Base-by-base conservation (phyloP, 2,797 vertebrate species). In the Adelosebastes latens region DNA sequence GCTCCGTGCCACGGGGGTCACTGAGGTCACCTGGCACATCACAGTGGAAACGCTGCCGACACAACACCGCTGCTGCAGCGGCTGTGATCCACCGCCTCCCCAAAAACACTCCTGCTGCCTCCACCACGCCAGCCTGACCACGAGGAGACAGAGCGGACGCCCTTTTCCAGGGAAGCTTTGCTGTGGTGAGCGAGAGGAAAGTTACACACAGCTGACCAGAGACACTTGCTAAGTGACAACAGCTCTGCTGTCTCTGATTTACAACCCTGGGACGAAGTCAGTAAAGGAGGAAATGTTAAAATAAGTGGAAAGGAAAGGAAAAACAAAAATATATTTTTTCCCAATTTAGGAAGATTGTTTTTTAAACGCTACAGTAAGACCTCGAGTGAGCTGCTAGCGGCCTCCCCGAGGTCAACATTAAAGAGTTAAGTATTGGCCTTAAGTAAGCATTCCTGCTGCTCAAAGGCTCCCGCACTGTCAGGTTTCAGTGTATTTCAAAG, bases 21-120 rank as follows among this genome's bases (percentile, higher is more conserved):
- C 56, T 9, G 87, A 65, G 68, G 89, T 94, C 92, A 93, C 80
- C 86, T 93, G 93, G 92, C 89, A 81, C 79, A 88, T 88, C 63
- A 79, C 76, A 75, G 88, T 87, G 91, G 93, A 95, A 92, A 89
- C 66, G 76, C 84, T 75, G 76, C 63, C 31, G 86, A 87, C 87
- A 93, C 88, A 92, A 77, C 81, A 89, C 2, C 6, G 55, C 87
- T 85, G 83, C 84, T 81, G 34, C 79, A 93, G 85, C 83, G 89
- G 88, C 78, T 0, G 0, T 80, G 88, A 88, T 78, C 75, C 63
- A 42, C n/a, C 8, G 36, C 73, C 78, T 61, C 72, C 42, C 62
- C 31, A 16, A 84, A 88, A 81, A 79, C 53, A 68, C n/a, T 59
- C 55, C 70, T 16, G 49, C 75, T 52, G 64, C 73, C 65, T 82